Conservation (phyloP, 2,113 vertebrate genomes). For the Menura novaehollandiae region DNA sequence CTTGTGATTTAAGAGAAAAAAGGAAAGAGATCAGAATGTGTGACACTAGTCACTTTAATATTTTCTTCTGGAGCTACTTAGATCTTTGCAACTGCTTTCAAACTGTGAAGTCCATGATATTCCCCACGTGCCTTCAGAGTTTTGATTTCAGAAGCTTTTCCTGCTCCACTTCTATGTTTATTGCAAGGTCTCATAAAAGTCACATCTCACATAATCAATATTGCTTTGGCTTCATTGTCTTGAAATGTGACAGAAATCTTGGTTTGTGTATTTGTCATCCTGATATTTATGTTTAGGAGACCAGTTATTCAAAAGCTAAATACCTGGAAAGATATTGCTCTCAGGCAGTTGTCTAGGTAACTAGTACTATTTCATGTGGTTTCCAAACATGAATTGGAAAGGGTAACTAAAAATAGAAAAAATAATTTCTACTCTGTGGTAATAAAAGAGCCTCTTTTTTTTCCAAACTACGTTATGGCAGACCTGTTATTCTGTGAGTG, state of each 20-base stretch:
- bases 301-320: not conserved
- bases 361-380: not conserved
- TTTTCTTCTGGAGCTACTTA: slow-evolving; percentile 11
- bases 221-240: not conserved
- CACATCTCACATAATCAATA: not conserved
- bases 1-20: slow-evolving; percentile 49
- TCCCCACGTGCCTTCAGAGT: not conserved
- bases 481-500: not conserved
- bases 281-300: not conserved
- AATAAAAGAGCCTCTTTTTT: not conserved
- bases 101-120: not conserved
- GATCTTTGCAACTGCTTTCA: not conserved
- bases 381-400: not conserved
- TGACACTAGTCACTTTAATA: not conserved
- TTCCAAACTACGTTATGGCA: not conserved
- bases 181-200: not conserved
- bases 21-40: not conserved
- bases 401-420: not conserved
- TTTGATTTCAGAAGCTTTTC: not conserved
- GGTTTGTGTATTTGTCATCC: not conserved
- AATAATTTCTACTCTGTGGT: not conserved
- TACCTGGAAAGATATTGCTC: not conserved
- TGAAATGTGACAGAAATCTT: not conserved
- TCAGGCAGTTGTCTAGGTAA: not conserved
- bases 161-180: not conserved